Evolutionary conservation across 2,888 invertebrate species (phyloP).

Genomic region (Dinocampus coccinellae): DNA sequence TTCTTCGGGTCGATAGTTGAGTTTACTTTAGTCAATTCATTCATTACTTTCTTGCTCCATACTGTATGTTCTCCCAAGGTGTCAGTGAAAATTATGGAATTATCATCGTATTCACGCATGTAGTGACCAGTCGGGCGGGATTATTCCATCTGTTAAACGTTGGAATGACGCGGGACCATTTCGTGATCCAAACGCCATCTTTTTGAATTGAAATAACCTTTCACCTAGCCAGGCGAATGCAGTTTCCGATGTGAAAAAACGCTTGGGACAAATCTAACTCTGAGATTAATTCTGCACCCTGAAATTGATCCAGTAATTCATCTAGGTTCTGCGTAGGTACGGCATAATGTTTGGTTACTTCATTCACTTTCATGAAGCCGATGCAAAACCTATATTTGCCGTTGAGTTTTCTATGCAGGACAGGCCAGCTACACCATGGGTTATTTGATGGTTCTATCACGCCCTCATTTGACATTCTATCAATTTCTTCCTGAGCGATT

Average conservation of each 20-base stretch:
- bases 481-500: too few species aligned
- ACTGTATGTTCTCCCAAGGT: background rate
- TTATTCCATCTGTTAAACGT: background rate
- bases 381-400: constrained; percentile 46
- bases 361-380: constrained; percentile 38
- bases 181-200: background rate
- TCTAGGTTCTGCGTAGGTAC: too few species aligned
- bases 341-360: constrained; percentile 44
- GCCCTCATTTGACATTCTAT: constrained; percentile 49
- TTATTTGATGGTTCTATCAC: constrained; percentile 44
- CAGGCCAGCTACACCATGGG: constrained; percentile 51
- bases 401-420: constrained; percentile 50
- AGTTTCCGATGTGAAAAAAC: too few species aligned
- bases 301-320: too few species aligned
- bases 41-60: background rate
- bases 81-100: background rate
- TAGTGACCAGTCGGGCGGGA: background rate
- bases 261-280: too few species aligned
- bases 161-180: background rate
- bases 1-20: background rate
- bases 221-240: too few species aligned
- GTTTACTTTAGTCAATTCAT: background rate
- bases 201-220: background rate
- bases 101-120: background rate
- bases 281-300: too few species aligned